These are phyloP conservation scores for Engraulis encrasicolus DNA, from an alignment of 2,113 vertebrate species.

Conservation along the genomic window DNA sequence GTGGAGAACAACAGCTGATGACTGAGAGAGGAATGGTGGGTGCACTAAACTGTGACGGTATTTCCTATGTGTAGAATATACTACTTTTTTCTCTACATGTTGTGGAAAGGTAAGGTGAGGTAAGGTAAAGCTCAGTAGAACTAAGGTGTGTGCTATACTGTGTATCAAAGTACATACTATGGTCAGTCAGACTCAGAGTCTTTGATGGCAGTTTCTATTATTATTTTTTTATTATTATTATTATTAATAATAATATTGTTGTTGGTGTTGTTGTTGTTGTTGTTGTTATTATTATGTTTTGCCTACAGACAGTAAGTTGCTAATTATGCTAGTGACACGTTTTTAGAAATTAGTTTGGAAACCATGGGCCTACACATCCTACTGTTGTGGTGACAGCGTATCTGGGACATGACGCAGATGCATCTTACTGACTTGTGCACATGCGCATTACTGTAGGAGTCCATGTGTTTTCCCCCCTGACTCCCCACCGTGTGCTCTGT, in stretches of 20 bases:
- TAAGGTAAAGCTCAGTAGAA: slow-evolving; percentile 13
- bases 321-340: too few species aligned
- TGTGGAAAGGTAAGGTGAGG: not conserved
- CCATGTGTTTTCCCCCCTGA: not conserved
- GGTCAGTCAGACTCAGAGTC: not conserved
- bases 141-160: not conserved
- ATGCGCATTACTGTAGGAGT: too few species aligned
- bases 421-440: too few species aligned
- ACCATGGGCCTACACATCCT: not conserved
- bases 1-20: slow-evolving; percentile 60
- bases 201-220: not conserved
- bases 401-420: too few species aligned
- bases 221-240: not conserved
- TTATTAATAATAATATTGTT: too few species aligned
- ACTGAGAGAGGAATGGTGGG: too few species aligned
- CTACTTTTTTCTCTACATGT: too few species aligned
- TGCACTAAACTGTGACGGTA: too few species aligned
- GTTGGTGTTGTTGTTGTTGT: too few species aligned
- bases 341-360: not conserved
- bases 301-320: not conserved
- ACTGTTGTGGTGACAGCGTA: too few species aligned
- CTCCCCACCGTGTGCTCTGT: not conserved
- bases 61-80: too few species aligned
- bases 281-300: not conserved
- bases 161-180: too few species aligned